Conservation (phyloP, 1,140 invertebrate species). For the Zaprionus tsacasi region DNA sequence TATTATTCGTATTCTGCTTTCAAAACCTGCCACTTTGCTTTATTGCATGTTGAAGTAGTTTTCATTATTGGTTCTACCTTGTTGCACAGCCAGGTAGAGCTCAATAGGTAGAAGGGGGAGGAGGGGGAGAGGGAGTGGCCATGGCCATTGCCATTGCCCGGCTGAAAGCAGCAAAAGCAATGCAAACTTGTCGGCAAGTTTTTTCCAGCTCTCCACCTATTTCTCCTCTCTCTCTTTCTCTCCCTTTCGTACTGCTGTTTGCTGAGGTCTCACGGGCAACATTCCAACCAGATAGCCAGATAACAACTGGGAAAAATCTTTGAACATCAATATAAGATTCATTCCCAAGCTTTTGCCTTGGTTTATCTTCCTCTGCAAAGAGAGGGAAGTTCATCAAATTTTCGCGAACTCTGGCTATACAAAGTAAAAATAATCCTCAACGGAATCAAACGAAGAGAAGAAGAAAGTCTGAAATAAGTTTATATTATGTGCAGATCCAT, state of each 20-base stretch:
- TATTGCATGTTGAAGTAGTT: conserved; percentile 79
- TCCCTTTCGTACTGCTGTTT: conserved; percentile 9
- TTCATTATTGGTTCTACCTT: conserved; percentile 72
- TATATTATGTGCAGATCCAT: neutral
- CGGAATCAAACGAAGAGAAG: too few relatives aligned
- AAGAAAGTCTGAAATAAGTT: too few relatives aligned
- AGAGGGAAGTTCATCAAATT: conserved; percentile 2
- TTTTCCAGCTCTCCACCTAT: conserved; percentile 49
- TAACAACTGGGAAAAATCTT: conserved; percentile 65
- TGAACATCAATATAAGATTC: conserved; percentile 39
- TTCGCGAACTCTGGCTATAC: neutral
- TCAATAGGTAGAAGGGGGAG: too few relatives aligned
- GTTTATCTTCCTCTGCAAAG: conserved; percentile 16
- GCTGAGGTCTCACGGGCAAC: conserved; percentile 62
- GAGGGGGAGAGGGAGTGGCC: neutral
- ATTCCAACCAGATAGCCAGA: conserved; percentile 62
- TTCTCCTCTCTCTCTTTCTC: conserved; percentile 34
- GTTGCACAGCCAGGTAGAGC: conserved; percentile 44
- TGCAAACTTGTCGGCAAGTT: conserved; percentile 73
- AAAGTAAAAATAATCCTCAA: too few relatives aligned
- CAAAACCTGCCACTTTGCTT: conserved; percentile 76
- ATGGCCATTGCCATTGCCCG: neutral
- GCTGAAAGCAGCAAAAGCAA: conserved; percentile 37
- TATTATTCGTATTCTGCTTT: conserved; percentile 76
- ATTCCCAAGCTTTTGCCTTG: conserved; percentile 30